These are phyloP conservation scores for Thaleichthys pacificus DNA, from an alignment of 2,797 vertebrate genomes.

Conservation along the genomic window DNA sequence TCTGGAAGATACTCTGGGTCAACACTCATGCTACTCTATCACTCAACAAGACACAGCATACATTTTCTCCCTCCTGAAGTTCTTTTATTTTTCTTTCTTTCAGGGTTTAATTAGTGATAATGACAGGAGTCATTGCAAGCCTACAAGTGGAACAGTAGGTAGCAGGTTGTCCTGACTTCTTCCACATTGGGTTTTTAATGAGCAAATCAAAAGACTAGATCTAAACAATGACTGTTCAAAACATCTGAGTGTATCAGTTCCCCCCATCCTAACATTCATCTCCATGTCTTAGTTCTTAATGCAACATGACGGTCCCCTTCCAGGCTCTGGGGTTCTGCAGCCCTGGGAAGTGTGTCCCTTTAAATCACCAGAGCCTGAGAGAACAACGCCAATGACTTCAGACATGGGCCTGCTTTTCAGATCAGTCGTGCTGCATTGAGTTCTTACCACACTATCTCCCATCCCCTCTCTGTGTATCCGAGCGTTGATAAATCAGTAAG, in stretches of 20 bases:
- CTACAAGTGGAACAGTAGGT: too few species aligned
- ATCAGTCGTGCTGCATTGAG: conserved; percentile 66
- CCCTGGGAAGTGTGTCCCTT: conserved; percentile 70
- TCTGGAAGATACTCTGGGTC: too few species aligned
- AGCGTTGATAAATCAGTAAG: conserved; percentile 73
- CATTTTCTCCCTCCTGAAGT: too few species aligned
- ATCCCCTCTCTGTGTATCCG: conserved; percentile 64
- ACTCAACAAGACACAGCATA: too few species aligned
- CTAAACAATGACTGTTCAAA: too few species aligned
- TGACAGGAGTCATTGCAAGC: too few species aligned
- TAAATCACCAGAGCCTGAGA: conserved; percentile 68
- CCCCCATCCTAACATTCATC: conserved; percentile 56
- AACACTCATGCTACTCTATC: too few species aligned
- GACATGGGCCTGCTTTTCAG: conserved; percentile 72
- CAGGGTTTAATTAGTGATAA: too few species aligned
- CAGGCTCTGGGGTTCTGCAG: conserved; percentile 39
- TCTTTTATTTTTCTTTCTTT: too few species aligned
- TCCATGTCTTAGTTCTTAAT: conserved; percentile 64
- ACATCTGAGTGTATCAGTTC: conserved; percentile 32
- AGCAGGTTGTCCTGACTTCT: too few species aligned
- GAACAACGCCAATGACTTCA: conserved; percentile 66
- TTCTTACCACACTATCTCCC: conserved; percentile 63
- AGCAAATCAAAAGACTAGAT: too few species aligned
- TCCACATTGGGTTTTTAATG: too few species aligned
- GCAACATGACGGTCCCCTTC: conserved; percentile 61